Conservation (phyloP, 2,113 vertebrate genomes). For the Phaetusa simplex region DNA sequence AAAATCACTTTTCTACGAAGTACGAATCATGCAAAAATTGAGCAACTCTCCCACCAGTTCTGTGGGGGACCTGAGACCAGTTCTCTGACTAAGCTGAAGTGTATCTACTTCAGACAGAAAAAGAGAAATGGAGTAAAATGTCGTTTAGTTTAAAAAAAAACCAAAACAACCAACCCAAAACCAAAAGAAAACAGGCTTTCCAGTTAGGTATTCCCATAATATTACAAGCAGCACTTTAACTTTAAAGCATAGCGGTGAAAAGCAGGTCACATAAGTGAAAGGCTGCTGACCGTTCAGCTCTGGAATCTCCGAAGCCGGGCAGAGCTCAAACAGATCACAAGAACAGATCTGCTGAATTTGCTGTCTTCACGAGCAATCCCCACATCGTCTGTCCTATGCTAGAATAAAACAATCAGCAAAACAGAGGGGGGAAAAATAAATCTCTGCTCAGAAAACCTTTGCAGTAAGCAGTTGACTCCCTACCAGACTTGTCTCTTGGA, state of each 20-base stretch:
- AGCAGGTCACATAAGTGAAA: neutral
- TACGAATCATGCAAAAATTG: neutral
- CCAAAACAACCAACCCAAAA: neutral
- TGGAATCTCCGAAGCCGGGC: neutral
- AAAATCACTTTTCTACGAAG: neutral
- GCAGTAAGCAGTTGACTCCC: neutral
- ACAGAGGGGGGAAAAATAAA: neutral
- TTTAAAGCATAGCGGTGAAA: neutral
- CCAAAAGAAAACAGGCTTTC: neutral
- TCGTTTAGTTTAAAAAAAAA: neutral
- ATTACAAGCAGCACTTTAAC: neutral
- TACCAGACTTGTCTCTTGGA: neutral
- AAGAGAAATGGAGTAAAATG: neutral
- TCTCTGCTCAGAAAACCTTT: neutral
- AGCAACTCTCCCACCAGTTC: neutral
- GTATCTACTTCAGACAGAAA: neutral
- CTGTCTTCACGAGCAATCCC: neutral
- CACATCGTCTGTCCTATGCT: neutral
- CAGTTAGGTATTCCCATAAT: neutral
- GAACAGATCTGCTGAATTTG: neutral
- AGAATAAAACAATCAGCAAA: neutral
- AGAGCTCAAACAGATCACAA: neutral
- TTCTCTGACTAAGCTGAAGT: neutral
- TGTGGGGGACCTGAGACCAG: neutral
- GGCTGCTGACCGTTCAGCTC: neutral